These are phyloP conservation scores for Epinephelus coioides DNA, from an alignment of 2,797 vertebrate genomes.

Conservation along the genomic window DNA sequence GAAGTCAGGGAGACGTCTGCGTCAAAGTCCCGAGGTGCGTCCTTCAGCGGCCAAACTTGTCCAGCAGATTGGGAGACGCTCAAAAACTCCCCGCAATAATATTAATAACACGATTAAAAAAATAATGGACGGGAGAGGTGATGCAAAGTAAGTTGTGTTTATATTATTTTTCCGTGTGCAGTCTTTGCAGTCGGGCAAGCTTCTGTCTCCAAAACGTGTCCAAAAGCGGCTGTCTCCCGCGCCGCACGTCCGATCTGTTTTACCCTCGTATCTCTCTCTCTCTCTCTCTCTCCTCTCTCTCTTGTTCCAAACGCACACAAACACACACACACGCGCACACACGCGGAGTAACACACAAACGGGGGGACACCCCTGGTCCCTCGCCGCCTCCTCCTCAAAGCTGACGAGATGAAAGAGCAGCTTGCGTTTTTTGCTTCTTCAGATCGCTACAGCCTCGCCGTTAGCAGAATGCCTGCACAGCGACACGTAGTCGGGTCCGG, in stretches of 20 bases:
- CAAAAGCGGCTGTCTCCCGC: conserved; percentile 79
- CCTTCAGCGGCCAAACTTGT: conserved; percentile 71
- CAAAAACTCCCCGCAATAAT: conserved; percentile 40
- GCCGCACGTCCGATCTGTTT: conserved; percentile 80
- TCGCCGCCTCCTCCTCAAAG: conserved; percentile 76
- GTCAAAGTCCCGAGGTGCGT: conserved; percentile 77
- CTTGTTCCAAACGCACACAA: conserved; percentile 56
- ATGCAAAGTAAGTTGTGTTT: conserved; percentile 76
- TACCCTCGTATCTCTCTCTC: conserved; percentile 75
- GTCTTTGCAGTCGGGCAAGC: conserved; percentile 52
- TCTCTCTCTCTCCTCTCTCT: conserved; percentile 61
- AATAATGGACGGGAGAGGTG: conserved; percentile 58
- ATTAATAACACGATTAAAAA: conserved; percentile 28
- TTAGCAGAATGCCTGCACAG: conserved; percentile 67
- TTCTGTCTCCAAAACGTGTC: conserved; percentile 77
- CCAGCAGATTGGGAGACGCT: conserved; percentile 57
- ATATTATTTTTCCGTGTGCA: conserved; percentile 52
- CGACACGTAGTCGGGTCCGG: conserved; percentile 45
- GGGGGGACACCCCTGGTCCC: conserved; percentile 81
- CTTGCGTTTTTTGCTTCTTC: conserved; percentile 60
- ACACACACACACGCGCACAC: conserved; percentile 37
- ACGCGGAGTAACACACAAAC: conserved; percentile 56
- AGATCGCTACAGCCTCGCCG: conserved; percentile 49
- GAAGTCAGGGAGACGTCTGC: conserved; percentile 74
- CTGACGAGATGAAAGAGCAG: conserved; percentile 83